Conservation (phyloP, 2,113 vertebrate genomes). For the Cyphomyrus plagiostoma region DNA sequence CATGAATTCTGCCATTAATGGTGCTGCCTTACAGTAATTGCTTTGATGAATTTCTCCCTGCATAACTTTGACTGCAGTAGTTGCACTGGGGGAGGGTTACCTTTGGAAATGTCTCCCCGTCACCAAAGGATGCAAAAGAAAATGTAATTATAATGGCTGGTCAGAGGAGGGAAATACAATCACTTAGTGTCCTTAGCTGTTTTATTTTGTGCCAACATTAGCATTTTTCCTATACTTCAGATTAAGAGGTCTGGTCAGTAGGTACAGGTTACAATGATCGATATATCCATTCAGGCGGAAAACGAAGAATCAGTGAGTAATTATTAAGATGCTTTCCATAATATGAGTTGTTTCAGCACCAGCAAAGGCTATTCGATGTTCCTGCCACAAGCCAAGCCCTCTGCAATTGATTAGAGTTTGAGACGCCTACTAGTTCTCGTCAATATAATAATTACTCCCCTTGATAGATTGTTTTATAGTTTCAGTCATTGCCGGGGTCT, state of each 20-base stretch:
- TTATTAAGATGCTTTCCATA: conserved; percentile 71
- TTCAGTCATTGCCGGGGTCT: conserved; percentile 56
- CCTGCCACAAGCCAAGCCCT: conserved; percentile 61
- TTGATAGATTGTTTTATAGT: conserved; percentile 77
- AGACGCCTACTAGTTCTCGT: conserved; percentile 66
- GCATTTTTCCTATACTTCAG: conserved; percentile 41
- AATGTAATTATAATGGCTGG: conserved; percentile 56
- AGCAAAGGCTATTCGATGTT: conserved; percentile 62
- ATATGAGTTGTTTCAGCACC: conserved; percentile 67
- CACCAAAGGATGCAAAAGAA: conserved; percentile 52
- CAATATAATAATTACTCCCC: conserved; percentile 76
- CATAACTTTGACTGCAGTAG: conserved; percentile 34
- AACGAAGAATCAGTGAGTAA: conserved; percentile 67
- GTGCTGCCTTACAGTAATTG: conserved; percentile 38
- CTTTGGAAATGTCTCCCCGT: conserved; percentile 45
- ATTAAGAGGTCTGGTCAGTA: conserved; percentile 37
- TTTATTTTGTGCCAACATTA: conserved; percentile 38
- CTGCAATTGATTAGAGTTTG: conserved; percentile 70
- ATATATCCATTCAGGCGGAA: conserved; percentile 61
- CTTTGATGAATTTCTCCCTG: conserved; percentile 42
- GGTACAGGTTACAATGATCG: conserved; percentile 59
- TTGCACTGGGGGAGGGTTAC: conserved; percentile 45
- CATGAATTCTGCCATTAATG: neutral
- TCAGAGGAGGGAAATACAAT: conserved; percentile 47
- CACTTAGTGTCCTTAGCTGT: conserved; percentile 35